Percentiles rank a stretch among this genome's conserved stretches.
Evolutionary conservation across 2,113 vertebrate species (phyloP).

Genomic region (Zosterops lateralis): DNA sequence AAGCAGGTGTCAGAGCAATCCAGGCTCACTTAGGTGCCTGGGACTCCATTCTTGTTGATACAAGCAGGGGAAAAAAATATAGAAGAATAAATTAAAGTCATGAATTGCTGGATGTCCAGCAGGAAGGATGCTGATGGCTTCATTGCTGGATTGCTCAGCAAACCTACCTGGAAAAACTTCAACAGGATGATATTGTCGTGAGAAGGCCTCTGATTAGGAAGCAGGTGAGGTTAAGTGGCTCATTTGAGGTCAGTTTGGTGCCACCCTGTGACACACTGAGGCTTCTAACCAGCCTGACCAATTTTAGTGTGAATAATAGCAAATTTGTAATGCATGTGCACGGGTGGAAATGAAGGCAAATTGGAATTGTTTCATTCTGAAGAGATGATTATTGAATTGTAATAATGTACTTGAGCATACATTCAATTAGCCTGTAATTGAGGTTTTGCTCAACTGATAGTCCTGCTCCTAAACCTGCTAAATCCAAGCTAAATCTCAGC

Average conservation of each 20-base stretch:
- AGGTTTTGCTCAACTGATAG: conserved; percentile 30
- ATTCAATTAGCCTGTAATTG: conserved; percentile 65
- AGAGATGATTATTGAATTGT: conserved; percentile 68
- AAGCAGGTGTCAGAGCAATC: background rate
- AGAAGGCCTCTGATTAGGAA: background rate
- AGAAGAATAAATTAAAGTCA: background rate
- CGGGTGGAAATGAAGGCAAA: conserved; percentile 45
- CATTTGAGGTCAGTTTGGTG: background rate
- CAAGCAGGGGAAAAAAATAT: background rate
- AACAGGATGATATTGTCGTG: background rate
- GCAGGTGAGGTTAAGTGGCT: background rate
- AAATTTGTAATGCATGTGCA: background rate
- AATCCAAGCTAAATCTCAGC: conserved; percentile 8
- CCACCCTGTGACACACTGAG: background rate
- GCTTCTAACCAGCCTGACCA: background rate
- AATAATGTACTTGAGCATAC: conserved; percentile 47
- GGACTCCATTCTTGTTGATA: background rate
- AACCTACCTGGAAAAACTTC: background rate
- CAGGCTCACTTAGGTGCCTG: background rate
- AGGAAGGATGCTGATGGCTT: background rate
- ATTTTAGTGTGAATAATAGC: conserved; percentile 10
- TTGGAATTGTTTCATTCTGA: conserved; percentile 60
- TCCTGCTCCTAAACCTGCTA: conserved; percentile 14
- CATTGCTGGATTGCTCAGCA: background rate
- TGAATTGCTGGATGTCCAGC: background rate